Conservation (phyloP, 2,797 vertebrate species). For the Diglossa cyanea region DNA sequence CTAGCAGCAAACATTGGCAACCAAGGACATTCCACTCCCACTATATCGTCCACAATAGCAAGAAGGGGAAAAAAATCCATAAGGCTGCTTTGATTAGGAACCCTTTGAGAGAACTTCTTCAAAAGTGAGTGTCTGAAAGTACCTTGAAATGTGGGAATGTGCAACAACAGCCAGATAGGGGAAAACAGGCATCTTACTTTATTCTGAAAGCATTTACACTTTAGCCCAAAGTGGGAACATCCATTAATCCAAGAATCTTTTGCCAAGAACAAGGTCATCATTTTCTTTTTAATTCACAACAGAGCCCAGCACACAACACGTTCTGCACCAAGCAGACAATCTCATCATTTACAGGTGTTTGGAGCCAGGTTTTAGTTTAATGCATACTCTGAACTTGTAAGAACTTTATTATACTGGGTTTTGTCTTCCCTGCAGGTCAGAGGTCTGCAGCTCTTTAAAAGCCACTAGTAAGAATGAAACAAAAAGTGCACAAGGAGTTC, state of each 20-base stretch:
- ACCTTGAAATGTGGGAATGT: not conserved
- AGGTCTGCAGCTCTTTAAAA: not conserved
- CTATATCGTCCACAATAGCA: not conserved
- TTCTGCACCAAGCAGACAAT: not conserved
- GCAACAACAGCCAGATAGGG: not conserved
- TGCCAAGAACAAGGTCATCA: constrained; percentile 34
- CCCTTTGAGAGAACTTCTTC: not conserved
- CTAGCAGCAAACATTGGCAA: constrained; percentile 73
- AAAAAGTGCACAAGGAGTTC: not conserved
- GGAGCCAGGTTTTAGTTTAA: not conserved
- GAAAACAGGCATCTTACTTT: not conserved
- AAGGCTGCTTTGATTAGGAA: not conserved
- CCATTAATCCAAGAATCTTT: not conserved
- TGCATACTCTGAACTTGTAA: not conserved
- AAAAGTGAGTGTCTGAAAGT: not conserved
- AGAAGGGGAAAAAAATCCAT: not conserved
- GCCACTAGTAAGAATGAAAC: not conserved
- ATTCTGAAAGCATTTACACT: constrained; percentile 13
- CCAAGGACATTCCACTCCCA: constrained; percentile 44
- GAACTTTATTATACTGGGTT: not conserved
- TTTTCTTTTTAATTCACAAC: constrained; percentile 24
- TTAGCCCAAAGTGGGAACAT: not conserved
- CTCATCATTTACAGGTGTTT: not conserved
- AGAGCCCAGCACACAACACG: not conserved
- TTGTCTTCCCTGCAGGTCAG: not conserved